Evolutionary conservation across 2,797 vertebrate genomes (phyloP).

Genomic region (Pangasius larnaudii): DNA sequence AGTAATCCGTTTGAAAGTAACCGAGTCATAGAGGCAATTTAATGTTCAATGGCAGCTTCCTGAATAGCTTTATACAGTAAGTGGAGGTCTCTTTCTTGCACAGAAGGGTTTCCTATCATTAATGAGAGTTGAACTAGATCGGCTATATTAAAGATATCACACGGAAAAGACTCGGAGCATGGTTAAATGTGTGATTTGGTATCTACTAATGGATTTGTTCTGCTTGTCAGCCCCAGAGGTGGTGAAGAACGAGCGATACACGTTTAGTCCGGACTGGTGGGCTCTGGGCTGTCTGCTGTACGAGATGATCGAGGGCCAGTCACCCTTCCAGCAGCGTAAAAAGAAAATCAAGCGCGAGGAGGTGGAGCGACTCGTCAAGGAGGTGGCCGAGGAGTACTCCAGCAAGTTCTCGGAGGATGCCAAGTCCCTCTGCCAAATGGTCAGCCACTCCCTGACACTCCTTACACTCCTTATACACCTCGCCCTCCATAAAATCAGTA

Average conservation of each 20-base stretch:
- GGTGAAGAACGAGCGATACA: conserved; percentile 94
- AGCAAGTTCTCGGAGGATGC: conserved; percentile 87
- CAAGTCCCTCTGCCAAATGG: conserved; percentile 89
- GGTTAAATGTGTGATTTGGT: not conserved
- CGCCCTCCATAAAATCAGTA: not conserved
- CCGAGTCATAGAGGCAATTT: conserved; percentile 2
- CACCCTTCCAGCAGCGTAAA: conserved; percentile 96
- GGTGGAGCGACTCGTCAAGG: conserved; percentile 91
- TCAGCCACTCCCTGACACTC: conserved; percentile 58
- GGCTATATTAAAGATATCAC: not conserved
- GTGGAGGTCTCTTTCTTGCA: not conserved
- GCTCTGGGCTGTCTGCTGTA: conserved; percentile 93
- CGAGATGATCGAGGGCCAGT: conserved; percentile 98
- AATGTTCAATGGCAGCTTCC: not conserved
- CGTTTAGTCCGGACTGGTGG: conserved; percentile 98
- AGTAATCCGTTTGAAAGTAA: not conserved
- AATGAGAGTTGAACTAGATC: not conserved
- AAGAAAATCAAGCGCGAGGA: conserved; percentile 98
- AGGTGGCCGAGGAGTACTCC: conserved; percentile 91
- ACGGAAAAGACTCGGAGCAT: not conserved
- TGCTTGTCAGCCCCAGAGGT: conserved; percentile 88
- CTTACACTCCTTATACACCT: not conserved
- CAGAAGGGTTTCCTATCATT: not conserved
- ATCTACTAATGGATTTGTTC: not conserved
- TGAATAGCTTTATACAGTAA: not conserved